Evolutionary conservation across 1,140 invertebrate genomes (phyloP).

Genomic region (Drosophila ambigua): DNA sequence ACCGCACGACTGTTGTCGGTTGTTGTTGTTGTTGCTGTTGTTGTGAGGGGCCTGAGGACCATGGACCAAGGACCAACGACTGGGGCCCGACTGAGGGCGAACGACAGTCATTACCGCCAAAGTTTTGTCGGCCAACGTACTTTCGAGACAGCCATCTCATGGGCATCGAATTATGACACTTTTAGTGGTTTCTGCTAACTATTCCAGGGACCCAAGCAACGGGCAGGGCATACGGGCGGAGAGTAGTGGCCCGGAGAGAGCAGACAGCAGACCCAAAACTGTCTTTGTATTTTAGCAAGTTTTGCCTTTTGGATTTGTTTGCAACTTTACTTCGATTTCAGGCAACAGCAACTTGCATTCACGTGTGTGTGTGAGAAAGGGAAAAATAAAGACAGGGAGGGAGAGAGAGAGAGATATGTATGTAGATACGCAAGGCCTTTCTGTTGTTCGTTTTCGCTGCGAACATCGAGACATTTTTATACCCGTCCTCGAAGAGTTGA

Average conservation of each 20-base stretch:
- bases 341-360: constrained; percentile 49
- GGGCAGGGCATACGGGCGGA: neutral
- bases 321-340: constrained; percentile 78
- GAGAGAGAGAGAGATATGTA: neutral
- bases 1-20: constrained; percentile 14
- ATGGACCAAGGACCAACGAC: neutral
- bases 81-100: neutral
- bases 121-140: constrained; percentile 75
- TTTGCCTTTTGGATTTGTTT: constrained; percentile 68
- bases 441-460: neutral
- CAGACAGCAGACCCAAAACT: constrained; percentile 31
- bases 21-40: neutral
- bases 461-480: too few species aligned
- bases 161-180: constrained; percentile 83
- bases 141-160: constrained; percentile 80
- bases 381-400: neutral
- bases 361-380: neutral
- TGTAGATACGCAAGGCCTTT: neutral
- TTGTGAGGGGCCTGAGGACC: neutral
- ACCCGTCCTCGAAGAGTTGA: too few species aligned
- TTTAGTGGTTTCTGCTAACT: constrained; percentile 82
- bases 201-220: constrained; percentile 30
- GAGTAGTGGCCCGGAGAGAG: constrained; percentile 9
- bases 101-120: constrained; percentile 74
- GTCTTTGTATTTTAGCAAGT: constrained; percentile 61